phyloP scores from a whole-genome alignment of 37 sponge, comb jelly and placozoan species.

The Beroe ovata region DNA sequence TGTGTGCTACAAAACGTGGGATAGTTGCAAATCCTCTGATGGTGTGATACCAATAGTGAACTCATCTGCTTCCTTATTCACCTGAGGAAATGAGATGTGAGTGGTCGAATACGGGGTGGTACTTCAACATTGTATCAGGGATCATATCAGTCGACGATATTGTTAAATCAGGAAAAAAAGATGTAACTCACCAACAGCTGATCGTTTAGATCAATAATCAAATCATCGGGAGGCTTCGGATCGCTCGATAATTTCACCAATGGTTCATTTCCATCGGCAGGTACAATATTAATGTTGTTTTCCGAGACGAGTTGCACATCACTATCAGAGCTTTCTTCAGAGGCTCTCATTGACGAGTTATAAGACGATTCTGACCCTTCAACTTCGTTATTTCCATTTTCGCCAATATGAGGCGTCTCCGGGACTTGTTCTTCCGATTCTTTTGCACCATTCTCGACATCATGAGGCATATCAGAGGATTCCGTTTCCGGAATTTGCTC shows the following conservation, averaged over 20 bases:
- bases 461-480: no score
- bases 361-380: background rate
- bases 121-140: no score
- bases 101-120: no score
- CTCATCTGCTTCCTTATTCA: slow-evolving; percentile 37
- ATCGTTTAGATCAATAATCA: background rate
- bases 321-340: background rate
- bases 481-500: background rate
- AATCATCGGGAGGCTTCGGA: background rate
- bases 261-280: background rate
- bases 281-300: background rate
- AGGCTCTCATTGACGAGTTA: background rate
- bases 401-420: background rate
- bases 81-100: background rate
- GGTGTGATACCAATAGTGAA: slow-evolving; percentile 36
- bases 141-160: no score
- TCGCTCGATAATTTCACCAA: background rate
- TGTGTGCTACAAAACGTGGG: slow-evolving; percentile 44
- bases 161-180: no score
- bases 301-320: background rate
- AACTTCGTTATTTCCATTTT: background rate
- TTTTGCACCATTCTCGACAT: background rate
- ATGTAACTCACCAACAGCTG: background rate
- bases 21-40: slow-evolving; percentile 26
- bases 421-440: background rate